phyloP scores from a whole-genome alignment of 2,797 vertebrate genomes.

The Discoglossus pictus region DNA sequence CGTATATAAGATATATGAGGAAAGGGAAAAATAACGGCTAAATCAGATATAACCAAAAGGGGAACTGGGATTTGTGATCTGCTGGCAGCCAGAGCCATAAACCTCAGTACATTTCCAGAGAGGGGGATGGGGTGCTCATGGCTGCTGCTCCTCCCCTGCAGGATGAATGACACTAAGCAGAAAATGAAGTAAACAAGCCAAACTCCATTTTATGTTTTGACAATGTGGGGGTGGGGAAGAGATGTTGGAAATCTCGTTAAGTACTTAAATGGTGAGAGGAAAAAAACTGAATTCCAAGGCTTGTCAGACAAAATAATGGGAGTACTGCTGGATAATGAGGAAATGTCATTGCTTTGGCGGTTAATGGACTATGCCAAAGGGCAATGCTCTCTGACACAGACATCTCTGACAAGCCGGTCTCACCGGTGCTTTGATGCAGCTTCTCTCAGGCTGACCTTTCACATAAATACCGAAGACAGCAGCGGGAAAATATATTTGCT shows the following conservation, averaged over 20 bases:
- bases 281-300: background rate
- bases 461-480: background rate
- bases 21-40: background rate
- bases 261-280: background rate
- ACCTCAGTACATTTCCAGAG: conserved; percentile 41
- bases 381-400: conserved; percentile 7
- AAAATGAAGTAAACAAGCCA: conserved; percentile 42
- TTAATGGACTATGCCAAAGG: conserved; percentile 21
- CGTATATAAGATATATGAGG: too few relatives aligned
- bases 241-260: too few relatives aligned
- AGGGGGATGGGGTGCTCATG: background rate
- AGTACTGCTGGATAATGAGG: background rate
- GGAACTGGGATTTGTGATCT: conserved; percentile 25
- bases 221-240: background rate
- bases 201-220: conserved; percentile 38
- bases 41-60: conserved; percentile 4
- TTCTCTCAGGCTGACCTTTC: conserved; percentile 19
- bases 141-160: conserved; percentile 21
- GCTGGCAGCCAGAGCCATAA: conserved; percentile 23
- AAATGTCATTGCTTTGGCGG: conserved; percentile 4
- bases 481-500: too few relatives aligned
- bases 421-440: background rate
- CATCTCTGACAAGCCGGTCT: background rate
- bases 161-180: conserved; percentile 12
- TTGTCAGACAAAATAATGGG: background rate